Conservation (phyloP, 2,113 vertebrate genomes). For the Synchiropus splendidus region DNA sequence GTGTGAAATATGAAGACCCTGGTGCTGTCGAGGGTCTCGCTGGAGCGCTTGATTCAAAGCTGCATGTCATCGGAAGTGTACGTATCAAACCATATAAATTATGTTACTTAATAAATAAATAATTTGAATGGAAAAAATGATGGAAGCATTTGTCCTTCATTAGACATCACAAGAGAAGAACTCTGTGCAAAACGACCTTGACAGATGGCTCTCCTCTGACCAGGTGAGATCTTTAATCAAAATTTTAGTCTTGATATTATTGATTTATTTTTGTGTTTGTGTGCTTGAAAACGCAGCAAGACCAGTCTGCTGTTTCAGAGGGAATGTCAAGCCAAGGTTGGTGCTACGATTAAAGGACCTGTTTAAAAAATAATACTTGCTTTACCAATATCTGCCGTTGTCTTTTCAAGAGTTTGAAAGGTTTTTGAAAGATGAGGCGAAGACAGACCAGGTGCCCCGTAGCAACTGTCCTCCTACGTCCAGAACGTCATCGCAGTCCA, state of each 20-base stretch:
- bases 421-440: slow-evolving; percentile 60
- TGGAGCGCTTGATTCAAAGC: slow-evolving; percentile 63
- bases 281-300: slow-evolving; percentile 33
- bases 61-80: slow-evolving; percentile 68
- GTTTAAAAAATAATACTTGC: not conserved
- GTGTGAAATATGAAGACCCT: slow-evolving; percentile 69
- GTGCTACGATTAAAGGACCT: not conserved
- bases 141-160: not conserved
- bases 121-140: not conserved
- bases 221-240: slow-evolving; percentile 36
- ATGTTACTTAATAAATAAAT: not conserved
- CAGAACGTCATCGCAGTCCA: slow-evolving; percentile 24
- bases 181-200: slow-evolving; percentile 49
- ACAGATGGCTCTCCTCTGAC: slow-evolving; percentile 54
- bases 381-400: not conserved
- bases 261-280: slow-evolving; percentile 2
- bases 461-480: slow-evolving; percentile 11
- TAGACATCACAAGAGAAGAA: slow-evolving; percentile 38
- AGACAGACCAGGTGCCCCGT: slow-evolving; percentile 21
- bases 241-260: not conserved
- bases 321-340: slow-evolving; percentile 67
- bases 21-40: slow-evolving; percentile 67
- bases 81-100: slow-evolving; percentile 18
- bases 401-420: slow-evolving; percentile 56
- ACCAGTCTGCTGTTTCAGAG: slow-evolving; percentile 41